These are phyloP conservation scores for Leptinotarsa lineolata DNA, from an alignment of 1,140 invertebrate genomes.

Conservation along the genomic window DNA sequence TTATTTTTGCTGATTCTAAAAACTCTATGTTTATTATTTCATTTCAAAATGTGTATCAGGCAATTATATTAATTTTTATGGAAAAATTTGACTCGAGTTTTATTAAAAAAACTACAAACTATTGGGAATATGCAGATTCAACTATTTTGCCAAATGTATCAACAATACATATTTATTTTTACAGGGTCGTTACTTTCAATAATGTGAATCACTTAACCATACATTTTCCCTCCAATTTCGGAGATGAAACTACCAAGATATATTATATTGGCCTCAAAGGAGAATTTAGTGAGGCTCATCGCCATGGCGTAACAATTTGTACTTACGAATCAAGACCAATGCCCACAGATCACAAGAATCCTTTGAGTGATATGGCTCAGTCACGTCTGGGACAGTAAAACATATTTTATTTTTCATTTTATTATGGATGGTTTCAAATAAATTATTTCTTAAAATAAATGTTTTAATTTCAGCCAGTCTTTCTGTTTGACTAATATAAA, in stretches of 20 bases:
- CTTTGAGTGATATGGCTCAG: slow-evolving; percentile 61
- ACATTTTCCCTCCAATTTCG: slow-evolving; percentile 88
- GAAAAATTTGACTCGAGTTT: too few relatives aligned
- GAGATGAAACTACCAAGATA: slow-evolving; percentile 80
- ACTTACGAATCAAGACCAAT: slow-evolving; percentile 87
- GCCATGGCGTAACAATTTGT: slow-evolving; percentile 88
- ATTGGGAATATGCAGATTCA: too few relatives aligned
- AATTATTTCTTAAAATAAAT: too few relatives aligned
- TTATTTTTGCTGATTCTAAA: too few relatives aligned
- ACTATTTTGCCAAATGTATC: not conserved
- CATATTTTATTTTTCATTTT: not conserved
- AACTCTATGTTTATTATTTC: too few relatives aligned
- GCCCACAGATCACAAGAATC: slow-evolving; percentile 80
- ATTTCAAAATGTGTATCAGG: too few relatives aligned
- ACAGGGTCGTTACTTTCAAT: slow-evolving; percentile 87
- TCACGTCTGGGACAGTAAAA: not conserved
- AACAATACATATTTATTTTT: slow-evolving; percentile 55
- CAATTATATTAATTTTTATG: too few relatives aligned
- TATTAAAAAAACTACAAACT: too few relatives aligned
- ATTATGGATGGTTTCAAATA: too few relatives aligned
- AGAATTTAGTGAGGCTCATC: slow-evolving; percentile 82
- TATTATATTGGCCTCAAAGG: slow-evolving; percentile 96
- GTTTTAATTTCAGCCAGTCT: too few relatives aligned
- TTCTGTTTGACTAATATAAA: too few relatives aligned
- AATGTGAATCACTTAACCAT: slow-evolving; percentile 85